Base-by-base conservation (phyloP, 2,797 vertebrate genomes). In the Pempheris klunzingeri region DNA sequence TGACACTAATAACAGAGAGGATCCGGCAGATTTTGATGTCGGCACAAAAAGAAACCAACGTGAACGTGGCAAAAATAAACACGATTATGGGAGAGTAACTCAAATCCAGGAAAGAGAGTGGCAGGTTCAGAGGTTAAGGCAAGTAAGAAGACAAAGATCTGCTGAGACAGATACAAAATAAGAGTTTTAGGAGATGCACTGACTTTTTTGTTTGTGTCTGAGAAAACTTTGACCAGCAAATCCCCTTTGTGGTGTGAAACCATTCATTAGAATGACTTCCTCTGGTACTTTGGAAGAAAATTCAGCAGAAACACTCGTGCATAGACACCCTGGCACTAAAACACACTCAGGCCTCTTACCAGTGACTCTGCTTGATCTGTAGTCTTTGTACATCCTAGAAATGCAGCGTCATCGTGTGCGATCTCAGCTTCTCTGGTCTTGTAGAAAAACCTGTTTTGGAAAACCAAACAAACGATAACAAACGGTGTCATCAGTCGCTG, bases 331-430 rank as follows among this genome's bases (percentile, higher is more conserved):
- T 3, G 14, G 28, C 52, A 66, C 26, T 3, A 49, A 50, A 6
- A 41, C 43, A 53, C 52, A 74, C 18, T 39, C 53, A n/a, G 34
- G 59, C 61, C 57, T 85, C 93, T 92, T 92, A 96, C 95, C 93
- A 90, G 91, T 65, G 75, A 87, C 89, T 90, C 90, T 71, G 74
- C 87, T 88, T 71, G 92, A 74, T 90, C 92, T 93, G 91, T 80
- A 92, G 81, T 94, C 93, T 89, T 93, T 92, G 93, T 90, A 93
- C 95, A 96, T 96, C 72, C 63, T 91, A 83, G 62, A 73, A 67
- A 71, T 39, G 60, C 69, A 67, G 72, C 13, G 13, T 52, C 18
- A 36, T 50, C 13, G 49, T 43, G 53, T 58, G 63, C 53, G 85
- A 85, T 87, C 73, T 82, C 85, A 72, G 68, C 76, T 53, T 79